phyloP scores from a whole-genome alignment of 2,797 vertebrate species.

The Chrysocyon brachyurus region DNA sequence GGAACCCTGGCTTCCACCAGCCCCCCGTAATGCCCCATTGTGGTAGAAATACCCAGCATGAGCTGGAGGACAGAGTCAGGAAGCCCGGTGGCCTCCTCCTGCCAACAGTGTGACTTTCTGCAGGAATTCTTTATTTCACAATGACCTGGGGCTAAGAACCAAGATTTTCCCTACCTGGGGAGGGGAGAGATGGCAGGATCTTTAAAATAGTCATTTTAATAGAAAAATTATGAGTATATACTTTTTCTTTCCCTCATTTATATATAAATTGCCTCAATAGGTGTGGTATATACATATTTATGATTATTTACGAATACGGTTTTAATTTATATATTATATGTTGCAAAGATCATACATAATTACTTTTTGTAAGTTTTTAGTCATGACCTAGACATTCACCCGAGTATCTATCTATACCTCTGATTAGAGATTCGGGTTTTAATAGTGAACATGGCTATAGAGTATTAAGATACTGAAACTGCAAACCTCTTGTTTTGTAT shows the following conservation, averaged over 20 bases:
- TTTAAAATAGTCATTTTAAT: background rate
- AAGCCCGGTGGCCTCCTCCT: background rate
- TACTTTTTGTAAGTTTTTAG: background rate
- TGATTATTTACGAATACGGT: background rate
- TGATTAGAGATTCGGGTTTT: constrained; percentile 12
- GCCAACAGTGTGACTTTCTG: background rate
- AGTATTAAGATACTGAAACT: constrained; percentile 9
- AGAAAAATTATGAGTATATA: background rate
- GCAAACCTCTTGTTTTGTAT: background rate
- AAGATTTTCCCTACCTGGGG: background rate
- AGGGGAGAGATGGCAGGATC: background rate
- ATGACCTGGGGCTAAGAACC: background rate
- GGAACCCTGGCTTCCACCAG: background rate
- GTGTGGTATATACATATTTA: background rate
- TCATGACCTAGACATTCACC: constrained; percentile 1
- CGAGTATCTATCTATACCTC: background rate
- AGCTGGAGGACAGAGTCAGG: background rate
- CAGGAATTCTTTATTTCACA: background rate
- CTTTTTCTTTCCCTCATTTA: constrained; percentile 7
- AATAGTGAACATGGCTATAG: background rate
- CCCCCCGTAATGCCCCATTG: background rate
- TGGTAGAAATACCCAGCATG: background rate
- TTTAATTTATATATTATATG: background rate
- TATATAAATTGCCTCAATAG: background rate
- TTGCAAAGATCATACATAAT: background rate